phyloP scores from a whole-genome alignment of 2,113 vertebrate genomes.

The Onychostruthus taczanowskii region DNA sequence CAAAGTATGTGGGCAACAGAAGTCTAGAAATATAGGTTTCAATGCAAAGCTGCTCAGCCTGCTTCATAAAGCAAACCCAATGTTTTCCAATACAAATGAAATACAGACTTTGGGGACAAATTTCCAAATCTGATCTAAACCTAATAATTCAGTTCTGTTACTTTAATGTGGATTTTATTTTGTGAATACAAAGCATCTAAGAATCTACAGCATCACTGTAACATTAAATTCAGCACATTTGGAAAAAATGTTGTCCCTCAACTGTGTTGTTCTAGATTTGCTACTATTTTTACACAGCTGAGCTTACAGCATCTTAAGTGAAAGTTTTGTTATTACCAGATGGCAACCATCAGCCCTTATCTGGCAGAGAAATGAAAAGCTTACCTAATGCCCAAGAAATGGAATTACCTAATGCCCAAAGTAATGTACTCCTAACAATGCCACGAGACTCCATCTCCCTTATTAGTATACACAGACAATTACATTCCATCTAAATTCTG shows the following conservation, averaged over 20 bases:
- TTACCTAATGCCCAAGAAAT: slow-evolving; percentile 25
- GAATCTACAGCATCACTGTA: background rate
- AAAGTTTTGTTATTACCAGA: background rate
- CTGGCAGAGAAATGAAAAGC: background rate
- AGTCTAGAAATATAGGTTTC: background rate
- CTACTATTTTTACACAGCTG: background rate
- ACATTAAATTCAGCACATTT: background rate
- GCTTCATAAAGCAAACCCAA: background rate
- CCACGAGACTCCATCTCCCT: background rate
- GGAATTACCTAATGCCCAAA: slow-evolving; percentile 4
- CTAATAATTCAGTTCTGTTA: background rate
- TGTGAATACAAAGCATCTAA: background rate
- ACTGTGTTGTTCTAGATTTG: background rate
- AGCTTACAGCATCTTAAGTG: background rate
- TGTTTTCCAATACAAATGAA: background rate
- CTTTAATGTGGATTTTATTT: background rate
- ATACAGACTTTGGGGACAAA: background rate
- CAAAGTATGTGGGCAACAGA: background rate
- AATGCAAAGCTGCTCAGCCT: background rate
- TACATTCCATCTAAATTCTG: background rate
- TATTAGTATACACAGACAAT: background rate
- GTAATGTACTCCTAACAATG: background rate
- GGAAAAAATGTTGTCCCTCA: background rate
- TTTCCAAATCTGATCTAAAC: background rate
- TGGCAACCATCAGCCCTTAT: background rate